Evolutionary conservation across 1,140 invertebrate species (phyloP).

Genomic region (Gonioctena quinquepunctata): DNA sequence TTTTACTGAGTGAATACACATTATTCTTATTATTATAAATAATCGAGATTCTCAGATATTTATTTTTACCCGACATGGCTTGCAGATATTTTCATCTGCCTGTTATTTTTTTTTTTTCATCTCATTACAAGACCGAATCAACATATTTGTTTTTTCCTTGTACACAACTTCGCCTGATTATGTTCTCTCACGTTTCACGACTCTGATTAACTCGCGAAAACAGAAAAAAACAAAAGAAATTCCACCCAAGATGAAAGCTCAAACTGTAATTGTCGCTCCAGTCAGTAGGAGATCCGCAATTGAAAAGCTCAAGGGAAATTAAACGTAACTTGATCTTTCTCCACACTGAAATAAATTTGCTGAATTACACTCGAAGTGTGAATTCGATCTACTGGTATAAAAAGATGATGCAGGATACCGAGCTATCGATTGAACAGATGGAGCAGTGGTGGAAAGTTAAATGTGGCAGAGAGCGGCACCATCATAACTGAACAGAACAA

Average conservation of each 20-base stretch:
- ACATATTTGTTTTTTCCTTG: too few relatives aligned
- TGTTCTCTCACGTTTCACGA: not conserved
- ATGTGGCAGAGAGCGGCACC: too few relatives aligned
- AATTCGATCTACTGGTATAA: not conserved
- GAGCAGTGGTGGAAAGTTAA: too few relatives aligned
- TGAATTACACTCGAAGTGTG: not conserved
- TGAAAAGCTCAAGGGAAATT: constrained; percentile 13
- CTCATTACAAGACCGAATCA: too few relatives aligned
- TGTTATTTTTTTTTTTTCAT: too few relatives aligned
- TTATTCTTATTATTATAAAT: too few relatives aligned
- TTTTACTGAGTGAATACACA: too few relatives aligned
- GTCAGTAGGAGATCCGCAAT: not conserved
- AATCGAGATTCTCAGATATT: too few relatives aligned
- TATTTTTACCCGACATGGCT: too few relatives aligned
- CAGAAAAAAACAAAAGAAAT: not conserved
- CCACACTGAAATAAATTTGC: not conserved
- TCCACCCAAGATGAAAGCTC: not conserved
- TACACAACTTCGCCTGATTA: too few relatives aligned
- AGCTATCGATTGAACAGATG: not conserved
- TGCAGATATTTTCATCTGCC: too few relatives aligned
- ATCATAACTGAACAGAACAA: too few relatives aligned
- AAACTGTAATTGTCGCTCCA: not conserved
- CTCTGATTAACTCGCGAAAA: not conserved
- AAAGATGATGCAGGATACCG: not conserved
- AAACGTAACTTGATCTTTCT: constrained; percentile 10